Percentiles rank a stretch among this genome's conserved stretches.
phyloP scores from a whole-genome alignment of 2,113 vertebrate genomes.

The Riparia riparia region DNA sequence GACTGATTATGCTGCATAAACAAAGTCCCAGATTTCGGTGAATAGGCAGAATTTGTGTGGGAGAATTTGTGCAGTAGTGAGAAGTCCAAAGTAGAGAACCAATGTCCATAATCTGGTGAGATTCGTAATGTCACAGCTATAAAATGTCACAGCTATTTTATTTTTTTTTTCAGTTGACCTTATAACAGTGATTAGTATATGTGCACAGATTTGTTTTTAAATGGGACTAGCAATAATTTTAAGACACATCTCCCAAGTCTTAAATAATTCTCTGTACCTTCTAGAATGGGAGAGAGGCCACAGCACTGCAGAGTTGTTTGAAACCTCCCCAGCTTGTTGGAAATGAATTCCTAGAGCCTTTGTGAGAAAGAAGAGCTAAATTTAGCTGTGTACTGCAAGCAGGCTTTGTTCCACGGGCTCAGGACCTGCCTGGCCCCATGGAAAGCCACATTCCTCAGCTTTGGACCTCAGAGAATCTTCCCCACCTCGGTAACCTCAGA shows the following conservation, averaged over 20 bases:
- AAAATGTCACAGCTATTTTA: background rate
- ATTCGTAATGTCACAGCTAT: background rate
- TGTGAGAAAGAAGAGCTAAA: slow-evolving; percentile 55
- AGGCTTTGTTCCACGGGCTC: background rate
- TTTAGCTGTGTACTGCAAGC: slow-evolving; percentile 50
- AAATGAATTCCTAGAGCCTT: slow-evolving; percentile 29
- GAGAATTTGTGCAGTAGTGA: background rate
- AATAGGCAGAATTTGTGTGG: background rate
- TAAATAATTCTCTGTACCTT: background rate
- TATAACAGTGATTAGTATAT: background rate
- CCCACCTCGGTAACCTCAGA: background rate
- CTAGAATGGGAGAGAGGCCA: background rate
- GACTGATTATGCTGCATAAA: background rate
- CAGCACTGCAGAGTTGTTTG: slow-evolving; percentile 8
- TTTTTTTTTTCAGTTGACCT: background rate
- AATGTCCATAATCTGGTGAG: background rate
- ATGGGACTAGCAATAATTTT: background rate
- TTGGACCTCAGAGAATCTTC: background rate
- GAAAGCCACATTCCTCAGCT: background rate
- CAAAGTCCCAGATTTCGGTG: background rate
- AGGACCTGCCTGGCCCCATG: background rate
- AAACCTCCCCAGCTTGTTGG: slow-evolving; percentile 40
- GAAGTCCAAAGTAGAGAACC: background rate
- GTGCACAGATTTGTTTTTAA: background rate
- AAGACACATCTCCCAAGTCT: background rate